Conservation (phyloP, 1,140 invertebrate genomes). For the Pseudomyrmex dendroicus region DNA sequence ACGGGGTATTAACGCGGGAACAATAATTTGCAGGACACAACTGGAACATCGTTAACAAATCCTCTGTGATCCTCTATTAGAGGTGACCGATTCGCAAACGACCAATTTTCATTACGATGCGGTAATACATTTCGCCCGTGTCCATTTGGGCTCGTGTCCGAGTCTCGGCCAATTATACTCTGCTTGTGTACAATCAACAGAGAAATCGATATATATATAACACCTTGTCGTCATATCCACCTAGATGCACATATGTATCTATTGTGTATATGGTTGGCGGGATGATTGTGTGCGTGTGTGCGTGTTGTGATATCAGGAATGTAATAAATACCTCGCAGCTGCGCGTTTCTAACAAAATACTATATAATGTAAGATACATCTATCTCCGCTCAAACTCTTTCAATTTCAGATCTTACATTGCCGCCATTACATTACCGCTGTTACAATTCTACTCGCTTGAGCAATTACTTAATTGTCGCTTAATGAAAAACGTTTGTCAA, state of each 20-base stretch:
- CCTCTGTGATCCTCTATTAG: slow-evolving; percentile 34
- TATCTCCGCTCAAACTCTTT: no score
- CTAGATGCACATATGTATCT: background rate
- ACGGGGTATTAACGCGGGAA: slow-evolving; percentile 7
- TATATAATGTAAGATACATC: no score
- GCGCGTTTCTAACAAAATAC: no score
- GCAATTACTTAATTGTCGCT: background rate
- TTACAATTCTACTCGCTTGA: background rate
- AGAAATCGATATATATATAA: slow-evolving; percentile 49
- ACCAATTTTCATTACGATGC: slow-evolving; percentile 54
- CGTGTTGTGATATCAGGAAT: background rate
- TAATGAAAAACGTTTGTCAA: slow-evolving; percentile 1
- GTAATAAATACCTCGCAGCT: no score
- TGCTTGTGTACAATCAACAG: slow-evolving; percentile 54
- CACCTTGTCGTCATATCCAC: slow-evolving; percentile 44
- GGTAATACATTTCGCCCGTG: slow-evolving; percentile 53
- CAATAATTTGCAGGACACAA: slow-evolving; percentile 36
- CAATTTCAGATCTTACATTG: background rate
- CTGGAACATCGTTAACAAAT: slow-evolving; percentile 46
- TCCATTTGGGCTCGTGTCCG: slow-evolving; percentile 39
- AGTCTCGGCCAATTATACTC: slow-evolving; percentile 52
- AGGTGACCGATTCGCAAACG: slow-evolving; percentile 26
- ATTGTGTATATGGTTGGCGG: background rate
- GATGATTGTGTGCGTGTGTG: background rate
- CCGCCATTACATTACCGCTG: background rate